Evolutionary conservation across 2,888 invertebrate species (phyloP), one percentile per base, ranked within the genome.

Genomic region (Amiota minor): DNA sequence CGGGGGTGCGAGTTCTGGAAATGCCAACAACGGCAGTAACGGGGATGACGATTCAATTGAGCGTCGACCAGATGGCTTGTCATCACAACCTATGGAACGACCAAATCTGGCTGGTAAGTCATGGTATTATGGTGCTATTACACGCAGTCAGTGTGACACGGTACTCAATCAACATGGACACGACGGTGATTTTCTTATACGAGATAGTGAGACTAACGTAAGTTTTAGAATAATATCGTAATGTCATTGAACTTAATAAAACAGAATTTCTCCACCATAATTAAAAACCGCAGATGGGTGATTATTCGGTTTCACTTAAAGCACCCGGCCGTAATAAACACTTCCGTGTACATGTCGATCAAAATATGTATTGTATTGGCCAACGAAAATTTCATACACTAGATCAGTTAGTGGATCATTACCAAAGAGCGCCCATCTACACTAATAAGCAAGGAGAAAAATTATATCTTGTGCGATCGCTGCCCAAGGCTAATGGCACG

Each of bases 121-220:
- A 64, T 99, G 99, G 99, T 99, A 99, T 91, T 99, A 95, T 91
- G 99, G 99, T 75, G 94, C 94, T 89, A 96, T 99, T 88, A 95
- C 98, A 65, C 94, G 99, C 86, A 95, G 96, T 84, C 97, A 98
- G 91, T 98, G 98, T 92, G 99, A 99, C 91, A 94, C 95, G 85
- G 92, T 99, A 89, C 93, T 99, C 89, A 97, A 97, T 91, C 95
- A 96, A 89, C 95, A 96, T 90, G 99, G 98, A 18, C 95, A 96
- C 88, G 97, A 99, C 91, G 99, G 99, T 12, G 99, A 99, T 91
- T 99, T 98, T 92, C 94, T 99, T 88, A 98, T 99, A 87, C 92
- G 99, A 83, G 99, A 99, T 91, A 98, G 98, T 89, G 99, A 99
- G 93, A 98, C 99, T 85, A 99, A 98, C 91, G 99, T 98, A 90